These are phyloP conservation scores for Drosophila sulfurigaster DNA, from an alignment of 1,140 invertebrate species.

Conservation along the genomic window DNA sequence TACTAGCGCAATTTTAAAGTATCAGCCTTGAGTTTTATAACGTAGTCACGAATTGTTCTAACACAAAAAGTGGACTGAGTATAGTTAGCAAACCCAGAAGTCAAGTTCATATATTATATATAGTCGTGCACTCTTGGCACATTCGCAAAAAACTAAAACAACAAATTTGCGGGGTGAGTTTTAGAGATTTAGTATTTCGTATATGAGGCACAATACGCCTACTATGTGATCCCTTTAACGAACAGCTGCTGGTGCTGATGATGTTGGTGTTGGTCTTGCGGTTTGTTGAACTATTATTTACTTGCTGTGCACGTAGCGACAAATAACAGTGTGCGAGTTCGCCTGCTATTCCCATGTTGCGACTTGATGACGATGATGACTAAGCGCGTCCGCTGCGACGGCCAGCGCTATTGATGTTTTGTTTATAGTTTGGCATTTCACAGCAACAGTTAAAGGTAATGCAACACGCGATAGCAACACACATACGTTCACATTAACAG, in stretches of 20 bases:
- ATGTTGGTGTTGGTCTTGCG: conserved; percentile 4
- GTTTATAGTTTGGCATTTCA: conserved; percentile 14
- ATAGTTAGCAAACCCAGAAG: not conserved
- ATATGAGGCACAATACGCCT: not conserved
- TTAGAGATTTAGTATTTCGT: too few species aligned
- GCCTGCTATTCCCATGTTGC: conserved; percentile 10
- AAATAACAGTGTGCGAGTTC: conserved; percentile 2
- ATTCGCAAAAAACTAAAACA: not conserved
- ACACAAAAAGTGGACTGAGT: not conserved
- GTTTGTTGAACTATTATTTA: conserved; percentile 4
- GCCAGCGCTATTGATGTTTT: not conserved
- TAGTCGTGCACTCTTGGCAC: not conserved
- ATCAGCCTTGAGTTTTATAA: not conserved
- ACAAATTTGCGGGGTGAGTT: not conserved
- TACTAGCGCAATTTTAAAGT: not conserved
- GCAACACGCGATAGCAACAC: conserved; percentile 58
- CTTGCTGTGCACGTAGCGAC: conserved; percentile 4
- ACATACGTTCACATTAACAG: conserved; percentile 3
- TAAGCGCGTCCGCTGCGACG: conserved; percentile 18
- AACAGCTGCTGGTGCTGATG: not conserved
- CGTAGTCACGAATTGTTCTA: conserved; percentile 1
- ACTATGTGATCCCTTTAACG: not conserved
- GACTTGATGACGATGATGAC: conserved; percentile 9
- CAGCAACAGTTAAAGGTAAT: conserved; percentile 68
- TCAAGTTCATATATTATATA: conserved; percentile 1